Conservation (phyloP, 2,797 vertebrate genomes). For the Agapornis canus region DNA sequence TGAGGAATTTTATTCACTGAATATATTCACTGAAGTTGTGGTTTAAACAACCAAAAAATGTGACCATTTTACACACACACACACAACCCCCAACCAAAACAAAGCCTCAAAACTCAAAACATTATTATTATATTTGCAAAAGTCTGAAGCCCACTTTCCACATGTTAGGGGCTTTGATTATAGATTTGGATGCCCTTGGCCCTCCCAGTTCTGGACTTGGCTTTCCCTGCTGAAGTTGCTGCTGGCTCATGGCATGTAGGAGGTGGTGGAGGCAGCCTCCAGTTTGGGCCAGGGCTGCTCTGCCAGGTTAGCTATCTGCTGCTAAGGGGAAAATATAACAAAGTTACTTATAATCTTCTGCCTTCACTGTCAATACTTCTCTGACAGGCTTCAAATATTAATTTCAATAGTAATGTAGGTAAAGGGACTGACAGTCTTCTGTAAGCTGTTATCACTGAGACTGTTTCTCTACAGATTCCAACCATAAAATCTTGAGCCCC, state of each 20-base stretch:
- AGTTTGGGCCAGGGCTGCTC: background rate
- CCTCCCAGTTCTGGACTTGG: background rate
- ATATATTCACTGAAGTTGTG: background rate
- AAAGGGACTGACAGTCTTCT: background rate
- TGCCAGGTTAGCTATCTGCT: background rate
- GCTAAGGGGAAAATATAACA: background rate
- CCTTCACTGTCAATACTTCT: background rate
- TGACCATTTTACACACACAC: background rate
- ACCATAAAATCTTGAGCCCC: background rate
- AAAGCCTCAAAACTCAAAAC: background rate
- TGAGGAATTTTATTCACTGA: background rate
- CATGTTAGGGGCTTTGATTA: background rate
- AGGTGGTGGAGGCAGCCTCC: background rate
- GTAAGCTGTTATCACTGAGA: background rate
- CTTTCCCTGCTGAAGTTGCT: background rate
- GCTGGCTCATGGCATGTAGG: background rate
- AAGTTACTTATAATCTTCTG: background rate
- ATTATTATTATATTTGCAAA: background rate
- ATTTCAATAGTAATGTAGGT: background rate
- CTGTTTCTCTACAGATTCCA: background rate
- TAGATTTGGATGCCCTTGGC: background rate
- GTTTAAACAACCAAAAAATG: background rate
- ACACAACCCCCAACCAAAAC: rapidly evolving
- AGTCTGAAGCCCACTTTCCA: background rate
- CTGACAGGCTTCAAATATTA: background rate